A percentile compares a stretch with the other conserved stretches of the same genome.
Conservation (phyloP, 2,797 vertebrate genomes). For the Diglossa cyanea region DNA sequence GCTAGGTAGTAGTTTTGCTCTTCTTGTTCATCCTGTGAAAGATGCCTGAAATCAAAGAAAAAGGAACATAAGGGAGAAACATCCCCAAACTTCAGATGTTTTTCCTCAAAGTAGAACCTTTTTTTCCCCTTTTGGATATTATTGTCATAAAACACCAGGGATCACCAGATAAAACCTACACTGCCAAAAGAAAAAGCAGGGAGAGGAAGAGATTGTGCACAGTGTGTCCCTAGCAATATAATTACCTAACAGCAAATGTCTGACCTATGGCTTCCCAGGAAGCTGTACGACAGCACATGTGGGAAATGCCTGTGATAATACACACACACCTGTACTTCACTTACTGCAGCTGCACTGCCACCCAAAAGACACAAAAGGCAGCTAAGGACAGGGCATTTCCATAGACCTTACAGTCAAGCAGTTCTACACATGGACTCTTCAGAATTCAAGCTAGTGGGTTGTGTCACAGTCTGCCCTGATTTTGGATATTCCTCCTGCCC, state of each 20-base stretch:
- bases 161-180: background rate
- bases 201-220: background rate
- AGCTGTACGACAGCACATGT: background rate
- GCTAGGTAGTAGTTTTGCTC: background rate
- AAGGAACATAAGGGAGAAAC: background rate
- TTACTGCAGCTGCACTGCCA: background rate
- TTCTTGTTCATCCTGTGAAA: background rate
- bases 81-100: background rate
- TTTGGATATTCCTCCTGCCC: background rate
- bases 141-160: background rate
- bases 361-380: background rate
- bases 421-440: background rate
- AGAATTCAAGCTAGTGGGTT: background rate
- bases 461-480: background rate
- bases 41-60: background rate
- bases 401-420: background rate
- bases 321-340: accelerated
- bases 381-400: background rate
- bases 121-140: background rate
- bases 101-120: background rate
- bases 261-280: background rate
- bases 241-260: background rate
- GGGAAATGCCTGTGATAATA: background rate
- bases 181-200: background rate
- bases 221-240: background rate